phyloP scores from a whole-genome alignment of 2,797 vertebrate species.

The Urosaurus nigricauda region DNA sequence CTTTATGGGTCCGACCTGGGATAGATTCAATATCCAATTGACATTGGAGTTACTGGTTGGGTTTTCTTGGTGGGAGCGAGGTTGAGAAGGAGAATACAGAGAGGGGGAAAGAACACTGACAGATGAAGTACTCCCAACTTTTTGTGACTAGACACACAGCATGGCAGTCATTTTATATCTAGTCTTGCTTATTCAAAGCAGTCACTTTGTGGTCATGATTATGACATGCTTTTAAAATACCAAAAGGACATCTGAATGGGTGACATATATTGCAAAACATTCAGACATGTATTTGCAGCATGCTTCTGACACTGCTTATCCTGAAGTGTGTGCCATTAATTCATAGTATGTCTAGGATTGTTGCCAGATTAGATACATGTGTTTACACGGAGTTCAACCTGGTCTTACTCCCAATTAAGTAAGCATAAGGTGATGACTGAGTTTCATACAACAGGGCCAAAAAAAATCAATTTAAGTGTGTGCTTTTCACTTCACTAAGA shows the following conservation, averaged over 20 bases:
- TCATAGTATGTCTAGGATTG: conserved; percentile 6
- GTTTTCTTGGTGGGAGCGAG: too few relatives aligned
- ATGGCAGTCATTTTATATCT: neutral
- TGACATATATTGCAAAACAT: neutral
- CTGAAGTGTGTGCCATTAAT: neutral
- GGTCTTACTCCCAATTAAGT: conserved; percentile 11
- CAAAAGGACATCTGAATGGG: too few relatives aligned
- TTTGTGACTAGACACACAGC: neutral
- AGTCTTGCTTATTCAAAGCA: neutral
- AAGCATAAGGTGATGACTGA: neutral
- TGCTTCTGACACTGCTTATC: neutral
- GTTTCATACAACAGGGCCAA: conserved; percentile 4
- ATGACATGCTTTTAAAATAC: neutral
- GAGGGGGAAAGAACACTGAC: too few relatives aligned
- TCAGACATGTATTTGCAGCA: neutral
- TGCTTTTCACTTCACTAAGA: conserved; percentile 26
- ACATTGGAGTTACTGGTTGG: too few relatives aligned
- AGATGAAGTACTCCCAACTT: neutral
- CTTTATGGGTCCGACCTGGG: too few relatives aligned
- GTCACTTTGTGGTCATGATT: neutral
- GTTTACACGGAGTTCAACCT: neutral
- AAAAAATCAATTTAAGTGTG: conserved; percentile 23
- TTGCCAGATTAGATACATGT: conserved; percentile 18
- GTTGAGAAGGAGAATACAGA: too few relatives aligned
- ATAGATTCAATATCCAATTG: too few relatives aligned